Percentiles rank a stretch among this genome's conserved stretches.
Conservation (phyloP, 2,888 invertebrate species). For the Aphodius granarius region DNA sequence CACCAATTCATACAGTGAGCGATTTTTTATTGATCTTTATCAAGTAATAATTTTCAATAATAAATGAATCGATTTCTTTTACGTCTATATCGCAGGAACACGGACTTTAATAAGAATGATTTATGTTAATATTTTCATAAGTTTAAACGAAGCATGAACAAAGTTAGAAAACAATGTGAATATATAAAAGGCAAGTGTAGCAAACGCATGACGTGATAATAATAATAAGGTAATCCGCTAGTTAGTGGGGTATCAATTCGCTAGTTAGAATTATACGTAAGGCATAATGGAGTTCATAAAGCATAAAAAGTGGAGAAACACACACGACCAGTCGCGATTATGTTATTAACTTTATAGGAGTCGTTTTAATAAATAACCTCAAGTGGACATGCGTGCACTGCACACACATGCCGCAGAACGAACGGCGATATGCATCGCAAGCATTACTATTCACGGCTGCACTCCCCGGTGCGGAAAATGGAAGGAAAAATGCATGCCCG, state of each 20-base stretch:
- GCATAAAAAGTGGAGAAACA: not conserved
- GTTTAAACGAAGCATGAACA: not conserved
- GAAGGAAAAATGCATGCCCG: not conserved
- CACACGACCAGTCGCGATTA: constrained; percentile 15
- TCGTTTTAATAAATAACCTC: constrained; percentile 16
- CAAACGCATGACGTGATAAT: not conserved
- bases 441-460: not conserved
- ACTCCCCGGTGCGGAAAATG: not conserved
- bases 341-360: constrained; percentile 22
- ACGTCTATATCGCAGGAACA: too few relatives aligned
- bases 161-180: not conserved
- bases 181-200: not conserved
- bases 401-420: not conserved
- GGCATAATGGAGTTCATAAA: not conserved
- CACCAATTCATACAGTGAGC: not conserved
- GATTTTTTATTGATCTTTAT: not conserved
- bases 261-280: not conserved
- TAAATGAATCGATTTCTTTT: too few relatives aligned
- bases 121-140: too few relatives aligned
- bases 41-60: not conserved
- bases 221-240: not conserved
- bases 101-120: too few relatives aligned
- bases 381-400: not conserved
- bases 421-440: not conserved
- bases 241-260: not conserved